Base-by-base conservation (phyloP, 2,797 vertebrate genomes). In the Esox lucius region DNA sequence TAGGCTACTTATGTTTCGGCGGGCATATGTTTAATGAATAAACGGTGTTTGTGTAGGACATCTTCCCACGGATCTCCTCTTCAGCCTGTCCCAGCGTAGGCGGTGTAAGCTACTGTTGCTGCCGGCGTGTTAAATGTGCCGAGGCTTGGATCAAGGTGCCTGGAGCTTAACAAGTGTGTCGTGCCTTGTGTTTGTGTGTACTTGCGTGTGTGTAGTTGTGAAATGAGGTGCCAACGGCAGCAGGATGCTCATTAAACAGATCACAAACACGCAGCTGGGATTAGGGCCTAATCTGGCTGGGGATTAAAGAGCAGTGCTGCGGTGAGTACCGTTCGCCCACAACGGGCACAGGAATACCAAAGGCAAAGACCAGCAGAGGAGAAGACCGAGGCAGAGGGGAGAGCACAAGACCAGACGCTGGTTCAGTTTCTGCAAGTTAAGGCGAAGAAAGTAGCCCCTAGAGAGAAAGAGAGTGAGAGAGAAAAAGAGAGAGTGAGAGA, bases 211-310 rank as follows among this genome's bases (percentile, higher is more conserved):
- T 71, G 42, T 51, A 31, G 33, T 79, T 81, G 68, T 19, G 69
- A 80, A 80, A 84, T 75, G 73, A 74, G 75, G 70, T 56, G 72
- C 75, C 73, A 67, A n/a, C 19, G 73, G 72, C 65, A 79, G 81
- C 66, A 83, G 74, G 76, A 85, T 81, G 73, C 86, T 90, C 84
- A 87, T 91, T 90, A 87, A 82, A 81, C 81, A 85, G 83, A 92
- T 90, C 89, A 89, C 84, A 91, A 83, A 76, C 84, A 64, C 83
- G 86, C 51, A 49, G 78, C 75, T 49, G 33, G 78, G 87, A 90
- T 91, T 89, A 91, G 77, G 75, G 67, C 77, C 78, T 87, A 87
- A 87, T 90, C 85, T 85, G 77, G 70, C 74, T 26, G 46, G 72
- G 83, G 75, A 85, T 87, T 87, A 84, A 68, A 62, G 82, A 78